A percentile compares a stretch with the other conserved stretches of the same genome.
Evolutionary conservation across 2,113 vertebrate species (phyloP).

Genomic region (Nibea albiflora): DNA sequence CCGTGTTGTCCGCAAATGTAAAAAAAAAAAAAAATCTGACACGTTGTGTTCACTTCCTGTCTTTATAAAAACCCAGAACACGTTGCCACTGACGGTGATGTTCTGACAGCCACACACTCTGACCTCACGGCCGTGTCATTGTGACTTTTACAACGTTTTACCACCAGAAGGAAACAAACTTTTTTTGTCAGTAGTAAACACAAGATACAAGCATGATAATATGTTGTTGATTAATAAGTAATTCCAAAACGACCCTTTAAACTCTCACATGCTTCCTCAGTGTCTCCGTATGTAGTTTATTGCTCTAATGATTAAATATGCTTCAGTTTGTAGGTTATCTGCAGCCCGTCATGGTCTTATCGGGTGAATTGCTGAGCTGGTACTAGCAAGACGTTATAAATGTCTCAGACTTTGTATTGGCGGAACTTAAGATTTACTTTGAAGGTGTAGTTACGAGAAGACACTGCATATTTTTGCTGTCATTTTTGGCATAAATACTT

Average conservation of each 20-base stretch:
- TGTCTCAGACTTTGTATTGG: constrained; percentile 14
- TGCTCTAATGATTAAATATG: neutral
- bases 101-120: no score
- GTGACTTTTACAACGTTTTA: no score
- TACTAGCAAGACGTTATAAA: constrained; percentile 20
- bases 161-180: no score
- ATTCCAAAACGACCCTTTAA: no score
- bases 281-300: neutral
- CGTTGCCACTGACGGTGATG: no score
- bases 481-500: neutral
- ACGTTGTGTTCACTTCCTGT: neutral
- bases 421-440: neutral
- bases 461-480: no score
- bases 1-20: neutral
- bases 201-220: no score
- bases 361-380: constrained; percentile 30
- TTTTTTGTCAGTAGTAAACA: no score
- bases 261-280: neutral
- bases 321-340: constrained; percentile 5
- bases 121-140: no score
- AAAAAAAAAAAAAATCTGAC: constrained; percentile 20
- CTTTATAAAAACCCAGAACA: neutral
- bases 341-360: constrained; percentile 1
- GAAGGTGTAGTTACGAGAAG: neutral
- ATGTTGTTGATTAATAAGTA: no score